phyloP scores from a whole-genome alignment of 2,888 invertebrate genomes.

The Drosophila borborema region DNA sequence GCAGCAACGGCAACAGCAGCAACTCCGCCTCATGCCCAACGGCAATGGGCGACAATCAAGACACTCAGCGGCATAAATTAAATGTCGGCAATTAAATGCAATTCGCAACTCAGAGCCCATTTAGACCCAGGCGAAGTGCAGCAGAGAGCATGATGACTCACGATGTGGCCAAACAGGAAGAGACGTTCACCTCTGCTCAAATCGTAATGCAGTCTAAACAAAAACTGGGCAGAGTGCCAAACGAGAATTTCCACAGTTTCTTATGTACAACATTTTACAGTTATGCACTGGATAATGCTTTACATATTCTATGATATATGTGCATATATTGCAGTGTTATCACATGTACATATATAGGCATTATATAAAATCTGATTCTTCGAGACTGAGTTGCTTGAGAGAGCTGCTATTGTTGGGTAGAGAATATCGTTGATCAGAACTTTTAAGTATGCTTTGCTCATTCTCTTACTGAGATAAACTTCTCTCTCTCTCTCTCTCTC shows the following conservation, averaged over 20 bases:
- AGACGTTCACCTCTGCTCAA: conserved; percentile 42
- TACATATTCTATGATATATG: background rate
- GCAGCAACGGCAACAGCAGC: background rate
- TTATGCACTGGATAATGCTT: background rate
- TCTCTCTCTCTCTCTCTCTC: background rate
- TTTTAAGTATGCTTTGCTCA: background rate
- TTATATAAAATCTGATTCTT: background rate
- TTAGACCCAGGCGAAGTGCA: conserved; percentile 19
- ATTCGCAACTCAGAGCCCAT: conserved; percentile 49
- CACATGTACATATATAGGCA: background rate
- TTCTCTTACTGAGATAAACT: background rate
- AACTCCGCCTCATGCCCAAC: conserved; percentile 1
- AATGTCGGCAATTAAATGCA: conserved; percentile 64
- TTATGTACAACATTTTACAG: background rate
- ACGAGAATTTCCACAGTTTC: conserved; percentile 1
- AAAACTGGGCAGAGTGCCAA: conserved; percentile 36
- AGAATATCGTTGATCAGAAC: background rate
- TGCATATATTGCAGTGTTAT: background rate
- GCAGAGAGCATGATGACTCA: conserved; percentile 35
- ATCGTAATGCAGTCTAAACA: background rate
- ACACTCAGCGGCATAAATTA: conserved; percentile 57
- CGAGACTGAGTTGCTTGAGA: background rate
- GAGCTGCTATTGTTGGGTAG: background rate
- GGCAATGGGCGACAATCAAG: conserved; percentile 48
- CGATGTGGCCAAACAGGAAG: conserved; percentile 29